A percentile compares a stretch with the other conserved stretches of the same genome.
Conservation (phyloP, 2,888 invertebrate genomes). For the Matsumyia berberina region DNA sequence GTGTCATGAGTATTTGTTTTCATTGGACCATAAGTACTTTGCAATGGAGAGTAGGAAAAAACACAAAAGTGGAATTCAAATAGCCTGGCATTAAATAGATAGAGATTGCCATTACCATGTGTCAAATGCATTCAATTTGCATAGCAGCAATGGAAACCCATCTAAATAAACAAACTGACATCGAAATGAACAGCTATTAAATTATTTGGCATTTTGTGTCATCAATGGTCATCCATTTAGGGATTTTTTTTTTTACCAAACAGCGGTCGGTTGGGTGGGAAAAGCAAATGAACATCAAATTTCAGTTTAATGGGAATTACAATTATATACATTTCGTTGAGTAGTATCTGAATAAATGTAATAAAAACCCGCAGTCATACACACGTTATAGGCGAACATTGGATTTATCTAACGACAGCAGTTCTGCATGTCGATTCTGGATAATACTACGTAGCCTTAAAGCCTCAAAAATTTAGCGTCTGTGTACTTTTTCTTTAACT, state of each 20-base stretch:
- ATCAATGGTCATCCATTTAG: conserved; percentile 49
- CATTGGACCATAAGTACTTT: conserved; percentile 33
- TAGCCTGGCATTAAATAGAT: conserved; percentile 38
- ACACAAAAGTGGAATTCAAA: conserved; percentile 13
- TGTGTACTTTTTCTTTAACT: no score
- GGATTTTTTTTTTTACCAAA: conserved; percentile 10
- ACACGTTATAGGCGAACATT: no score
- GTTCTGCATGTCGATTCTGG: no score
- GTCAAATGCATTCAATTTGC: conserved; percentile 67
- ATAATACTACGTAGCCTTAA: no score
- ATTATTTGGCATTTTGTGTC: conserved; percentile 63
- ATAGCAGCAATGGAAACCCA: conserved; percentile 21
- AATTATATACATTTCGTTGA: conserved; percentile 17
- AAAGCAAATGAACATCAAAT: conserved; percentile 55
- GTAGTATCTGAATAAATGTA: no score
- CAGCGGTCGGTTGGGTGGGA: not conserved
- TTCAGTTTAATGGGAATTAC: conserved; percentile 42
- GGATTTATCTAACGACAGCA: no score
- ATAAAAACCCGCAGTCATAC: no score
- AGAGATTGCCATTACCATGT: conserved; percentile 55
- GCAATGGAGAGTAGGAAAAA: not conserved
- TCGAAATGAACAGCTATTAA: conserved; percentile 55
- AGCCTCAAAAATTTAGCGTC: no score
- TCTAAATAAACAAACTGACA: conserved; percentile 49
- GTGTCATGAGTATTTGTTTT: conserved; percentile 58